Evolutionary conservation across 1,140 invertebrate species (phyloP), one percentile per base, ranked within the genome.

Genomic region (Panonychus citri): DNA sequence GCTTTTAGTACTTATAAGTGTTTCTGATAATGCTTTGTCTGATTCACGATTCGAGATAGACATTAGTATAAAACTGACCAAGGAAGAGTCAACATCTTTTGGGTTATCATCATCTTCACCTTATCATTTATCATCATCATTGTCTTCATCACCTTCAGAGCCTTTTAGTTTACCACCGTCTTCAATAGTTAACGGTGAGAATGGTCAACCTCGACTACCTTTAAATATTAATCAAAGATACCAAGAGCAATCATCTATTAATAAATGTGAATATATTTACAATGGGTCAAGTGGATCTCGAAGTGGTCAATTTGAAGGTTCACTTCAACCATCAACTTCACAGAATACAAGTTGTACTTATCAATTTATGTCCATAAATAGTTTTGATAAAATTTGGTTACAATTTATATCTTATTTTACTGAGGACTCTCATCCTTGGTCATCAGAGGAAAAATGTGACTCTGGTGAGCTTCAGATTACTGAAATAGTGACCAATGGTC

Each of bases 311-410:
- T 7, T 34, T 34, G 30, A 34, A 12, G 30, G 5, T 34, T 7
- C 30, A 12, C 5, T 34, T 5, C 5, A 5, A 34, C 30, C 30
- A 70, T 83, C 7, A 66, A 88, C 3, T 78, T 82, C 57, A 84
- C 80, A 60, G 83, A 87, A 87, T 64, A 85, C 81, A 10, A 87
- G 83, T 0, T 89, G 85, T 65, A 73, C 84, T 17, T 89, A 86
- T 67, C 81, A 84, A 64, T 77, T 87, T 64, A 79, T 81, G 60
- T 82, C 81, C 17, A 77, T 78, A 46, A 57, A 55, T 21, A 69
- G 75, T 17, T 78, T 77, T 51, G 81, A 85, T 68, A 78, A 81
- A 50, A 81, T 88, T 0, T 88, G 84, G 85, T 74, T 88, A 57
- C 85, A 84, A 1, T 79, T 88, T 51, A 72, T 86, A 12, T 63